Evolutionary conservation across 1,140 invertebrate genomes (phyloP).

Genomic region (Heliconius melpomene): DNA sequence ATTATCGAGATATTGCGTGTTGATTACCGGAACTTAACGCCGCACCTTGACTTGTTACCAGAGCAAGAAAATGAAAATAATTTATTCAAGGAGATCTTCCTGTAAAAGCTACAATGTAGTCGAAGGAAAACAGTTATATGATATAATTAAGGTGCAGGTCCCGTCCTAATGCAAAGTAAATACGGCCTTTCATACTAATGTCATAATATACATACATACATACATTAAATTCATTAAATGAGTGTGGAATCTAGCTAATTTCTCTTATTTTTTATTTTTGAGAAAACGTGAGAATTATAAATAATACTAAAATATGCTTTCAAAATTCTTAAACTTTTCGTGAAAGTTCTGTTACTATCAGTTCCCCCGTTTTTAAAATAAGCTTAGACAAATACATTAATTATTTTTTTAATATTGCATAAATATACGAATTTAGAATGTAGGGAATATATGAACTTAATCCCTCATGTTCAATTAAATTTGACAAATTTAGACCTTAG

Average conservation of each 20-base stretch:
- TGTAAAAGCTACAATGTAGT: too few relatives aligned
- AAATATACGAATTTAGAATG: too few relatives aligned
- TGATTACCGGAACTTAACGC: too few relatives aligned
- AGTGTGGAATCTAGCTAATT: not conserved
- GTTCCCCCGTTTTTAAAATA: not conserved
- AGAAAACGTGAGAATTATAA: not conserved
- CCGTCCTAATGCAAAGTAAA: not conserved
- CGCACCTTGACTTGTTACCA: too few relatives aligned
- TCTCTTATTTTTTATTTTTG: not conserved
- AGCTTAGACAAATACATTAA: not conserved
- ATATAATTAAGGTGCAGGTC: not conserved
- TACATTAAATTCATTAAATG: too few relatives aligned
- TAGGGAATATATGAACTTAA: too few relatives aligned
- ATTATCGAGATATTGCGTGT: too few relatives aligned
- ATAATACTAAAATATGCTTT: slow-evolving; percentile 2
- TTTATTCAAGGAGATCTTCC: not conserved
- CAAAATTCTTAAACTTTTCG: not conserved
- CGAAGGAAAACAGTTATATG: not conserved
- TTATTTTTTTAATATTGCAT: too few relatives aligned
- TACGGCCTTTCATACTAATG: not conserved
- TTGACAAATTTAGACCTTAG: too few relatives aligned
- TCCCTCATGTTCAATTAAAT: too few relatives aligned
- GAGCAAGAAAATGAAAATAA: not conserved
- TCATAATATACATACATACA: not conserved
- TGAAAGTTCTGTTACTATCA: not conserved